These are phyloP conservation scores for Ibycter americanus DNA, from an alignment of 2,797 vertebrate genomes.

Conservation along the genomic window DNA sequence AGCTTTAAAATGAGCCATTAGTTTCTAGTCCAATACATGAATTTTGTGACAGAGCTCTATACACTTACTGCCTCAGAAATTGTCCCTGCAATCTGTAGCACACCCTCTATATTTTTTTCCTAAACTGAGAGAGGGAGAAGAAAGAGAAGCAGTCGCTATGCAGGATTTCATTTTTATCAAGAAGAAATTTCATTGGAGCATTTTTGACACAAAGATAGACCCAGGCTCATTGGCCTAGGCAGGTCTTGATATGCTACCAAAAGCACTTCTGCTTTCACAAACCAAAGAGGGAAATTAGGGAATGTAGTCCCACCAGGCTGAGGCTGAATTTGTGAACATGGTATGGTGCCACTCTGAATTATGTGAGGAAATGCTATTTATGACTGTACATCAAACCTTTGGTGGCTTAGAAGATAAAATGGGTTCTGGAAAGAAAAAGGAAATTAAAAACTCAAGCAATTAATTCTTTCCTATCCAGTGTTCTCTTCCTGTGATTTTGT, in stretches of 20 bases:
- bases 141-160: background rate
- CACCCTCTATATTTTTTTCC: fast-evolving
- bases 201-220: background rate
- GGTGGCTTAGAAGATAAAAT: background rate
- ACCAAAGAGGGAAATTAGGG: background rate
- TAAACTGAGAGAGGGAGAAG: background rate
- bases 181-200: background rate
- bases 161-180: background rate
- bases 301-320: background rate
- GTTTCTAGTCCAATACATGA: background rate
- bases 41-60: background rate
- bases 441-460: background rate
- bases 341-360: background rate
- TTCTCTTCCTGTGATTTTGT: background rate
- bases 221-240: background rate
- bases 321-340: background rate
- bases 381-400: background rate
- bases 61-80: background rate
- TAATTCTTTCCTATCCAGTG: background rate
- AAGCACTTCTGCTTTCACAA: background rate
- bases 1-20: background rate
- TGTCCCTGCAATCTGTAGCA: background rate
- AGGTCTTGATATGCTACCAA: background rate
- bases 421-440: background rate
- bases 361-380: background rate